Base-by-base conservation (phyloP, 2,888 invertebrate species). In the Zootermopsis nevadensis region DNA sequence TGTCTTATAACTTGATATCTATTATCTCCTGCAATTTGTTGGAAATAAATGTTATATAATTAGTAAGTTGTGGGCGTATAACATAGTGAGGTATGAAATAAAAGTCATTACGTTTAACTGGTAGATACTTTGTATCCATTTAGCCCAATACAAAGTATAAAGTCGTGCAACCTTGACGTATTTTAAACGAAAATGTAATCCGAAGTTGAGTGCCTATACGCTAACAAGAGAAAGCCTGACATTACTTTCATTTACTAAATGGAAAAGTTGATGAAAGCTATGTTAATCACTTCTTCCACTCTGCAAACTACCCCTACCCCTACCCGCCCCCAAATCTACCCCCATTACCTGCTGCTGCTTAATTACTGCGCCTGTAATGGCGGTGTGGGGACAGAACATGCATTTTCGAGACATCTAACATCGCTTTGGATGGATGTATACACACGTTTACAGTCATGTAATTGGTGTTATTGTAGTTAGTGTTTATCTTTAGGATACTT, bases 191-290 rank as follows among this genome's bases (percentile, higher is more conserved):
- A 60, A 60, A 60, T 60, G n/a, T 60, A 60, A 60, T 60, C 60
- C n/a, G 60, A 27, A 60, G n/a, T n/a, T n/a, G 60, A 60, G 60
- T 60, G 60, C 60, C 60, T 60, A 27, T 60, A 60, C 6, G 60
- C 60, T 60, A 60, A 60, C 60, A 60, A 27, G 60, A 60, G 60
- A 60, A 27, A 60, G 27, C 42, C 76, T 76, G 27, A 27, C 76
- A 30, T 19, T 35, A 76, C 38, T 38, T 48, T 76, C 48, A 76
- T 76, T 76, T 76, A 76, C 27, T 76, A 76, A 76, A 76, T 76
- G 38, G 76, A 76, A 76, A 48, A 76, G 27, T 38, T 76, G 76
- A 76, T 76, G 76, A 76, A 76, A 60, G 60, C 60, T n/a, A 6
- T 27, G 60, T n/a, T 60, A 60, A 60, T 60, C 60, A 60, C 27